Percentiles rank a stretch among this genome's conserved stretches.
These are phyloP conservation scores for Clistopyga incitator DNA, from an alignment of 2,888 invertebrate genomes.

Conservation along the genomic window DNA sequence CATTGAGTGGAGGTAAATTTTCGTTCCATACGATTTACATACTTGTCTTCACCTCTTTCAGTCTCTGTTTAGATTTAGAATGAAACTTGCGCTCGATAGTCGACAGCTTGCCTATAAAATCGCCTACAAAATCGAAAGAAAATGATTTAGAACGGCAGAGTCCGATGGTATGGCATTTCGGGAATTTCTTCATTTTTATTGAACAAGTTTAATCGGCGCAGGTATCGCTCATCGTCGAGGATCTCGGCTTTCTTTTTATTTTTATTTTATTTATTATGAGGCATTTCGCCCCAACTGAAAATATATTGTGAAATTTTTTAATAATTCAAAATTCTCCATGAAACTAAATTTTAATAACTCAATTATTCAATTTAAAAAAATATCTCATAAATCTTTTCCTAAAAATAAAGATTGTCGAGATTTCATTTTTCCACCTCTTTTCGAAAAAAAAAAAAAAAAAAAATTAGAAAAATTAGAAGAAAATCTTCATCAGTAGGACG, in stretches of 20 bases:
- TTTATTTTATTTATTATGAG: slow-evolving; percentile 1
- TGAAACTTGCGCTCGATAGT: slow-evolving; percentile 81
- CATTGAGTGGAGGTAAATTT: slow-evolving; percentile 68
- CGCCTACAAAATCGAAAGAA: slow-evolving; percentile 79
- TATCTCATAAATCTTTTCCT: too few relatives aligned
- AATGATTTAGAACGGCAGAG: slow-evolving; percentile 42
- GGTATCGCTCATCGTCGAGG: slow-evolving; percentile 45
- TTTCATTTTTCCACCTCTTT: too few relatives aligned
- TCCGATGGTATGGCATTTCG: slow-evolving; percentile 9
- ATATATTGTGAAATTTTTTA: too few relatives aligned
- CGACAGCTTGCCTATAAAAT: slow-evolving; percentile 81
- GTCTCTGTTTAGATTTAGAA: slow-evolving; percentile 80
- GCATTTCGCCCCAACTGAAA: too few relatives aligned
- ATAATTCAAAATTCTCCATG: too few relatives aligned
- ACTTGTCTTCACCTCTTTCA: slow-evolving; percentile 81
- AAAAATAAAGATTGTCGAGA: too few relatives aligned
- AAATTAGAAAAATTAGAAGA: too few relatives aligned
- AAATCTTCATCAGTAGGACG: too few relatives aligned
- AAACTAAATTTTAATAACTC: too few relatives aligned
- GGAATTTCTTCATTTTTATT: slow-evolving; percentile 1
- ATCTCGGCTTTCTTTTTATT: slow-evolving; percentile 39
- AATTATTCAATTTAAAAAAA: too few relatives aligned
- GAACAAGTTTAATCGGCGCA: slow-evolving; percentile 20
- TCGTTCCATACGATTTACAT: slow-evolving; percentile 77
- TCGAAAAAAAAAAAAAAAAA: too few relatives aligned